Evolutionary conservation across 2,888 invertebrate species (phyloP), one percentile per base, ranked within the genome.

Genomic region (Drosophila rellima): DNA sequence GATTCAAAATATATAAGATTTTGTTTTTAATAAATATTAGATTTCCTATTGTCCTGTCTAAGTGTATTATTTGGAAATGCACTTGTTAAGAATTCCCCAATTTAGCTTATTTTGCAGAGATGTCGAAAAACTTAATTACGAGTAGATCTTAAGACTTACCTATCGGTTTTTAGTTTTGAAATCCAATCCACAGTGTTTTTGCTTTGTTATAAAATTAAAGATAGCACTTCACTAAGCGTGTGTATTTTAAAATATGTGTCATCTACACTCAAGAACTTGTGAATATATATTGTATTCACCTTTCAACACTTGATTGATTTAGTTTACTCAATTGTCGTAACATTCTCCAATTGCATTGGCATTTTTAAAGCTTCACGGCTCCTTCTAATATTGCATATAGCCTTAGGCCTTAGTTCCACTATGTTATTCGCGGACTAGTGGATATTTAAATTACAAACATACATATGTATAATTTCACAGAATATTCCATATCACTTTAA

Each of bases 201-300:
- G 23, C 1, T 26, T 44, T 23, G 29, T 39, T 35, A 26, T 40
- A n/a, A 17, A 17, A 31, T 54, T 70, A 11, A 7, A 4, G 15
- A 47, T 48, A 33, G 18, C 75, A 66, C 86, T 80, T 74, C 65
- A 75, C 68, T 60, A 4, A 57, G 18, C 42, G 18, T 52, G 35
- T 63, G 18, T 70, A 79, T 86, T 69, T 85, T 86, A 69, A 86
- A 75, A 71, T 31, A 20, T 57, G 48, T 42, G 29, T 55, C 23
- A 56, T 47, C 40, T 35, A 76, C 80, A 80, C 35, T 26, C 45
- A 37, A 45, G 10, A 29, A 42, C 42, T 45, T 42, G 47, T 35
- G 10, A 20, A 29, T 48, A 51, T 61, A 61, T 57, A 77, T 66
- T 78, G 39, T 52, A 74, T 45, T 54, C 79, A 78, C 62, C 31